phyloP scores from a whole-genome alignment of 2,797 vertebrate genomes.

The Synaphobranchus kaupii region DNA sequence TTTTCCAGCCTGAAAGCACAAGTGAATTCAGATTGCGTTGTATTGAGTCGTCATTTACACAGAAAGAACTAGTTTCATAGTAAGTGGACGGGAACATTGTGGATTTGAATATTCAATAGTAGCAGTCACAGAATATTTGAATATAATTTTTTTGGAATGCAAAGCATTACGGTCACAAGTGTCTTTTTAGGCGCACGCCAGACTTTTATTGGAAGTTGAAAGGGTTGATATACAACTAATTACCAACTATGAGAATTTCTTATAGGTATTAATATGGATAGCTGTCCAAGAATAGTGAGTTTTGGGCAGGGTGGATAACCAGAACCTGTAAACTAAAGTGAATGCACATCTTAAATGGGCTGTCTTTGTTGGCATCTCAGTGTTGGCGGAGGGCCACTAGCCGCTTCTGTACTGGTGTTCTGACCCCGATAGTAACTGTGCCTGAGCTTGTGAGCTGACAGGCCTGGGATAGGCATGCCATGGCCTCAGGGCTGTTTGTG shows the following conservation, averaged over 20 bases:
- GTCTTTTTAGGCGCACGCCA: neutral
- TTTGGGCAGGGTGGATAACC: neutral
- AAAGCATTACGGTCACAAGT: neutral
- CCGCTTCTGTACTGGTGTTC: constrained; percentile 50
- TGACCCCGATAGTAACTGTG: constrained; percentile 63
- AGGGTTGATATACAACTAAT: constrained; percentile 19
- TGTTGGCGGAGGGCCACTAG: constrained; percentile 47
- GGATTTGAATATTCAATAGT: neutral
- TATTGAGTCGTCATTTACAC: neutral
- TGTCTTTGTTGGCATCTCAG: constrained; percentile 12
- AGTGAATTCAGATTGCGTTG: neutral
- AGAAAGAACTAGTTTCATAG: neutral
- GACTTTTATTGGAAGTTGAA: neutral
- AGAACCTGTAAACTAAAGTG: constrained; percentile 6
- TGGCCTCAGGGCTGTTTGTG: constrained; percentile 65
- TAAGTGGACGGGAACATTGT: neutral
- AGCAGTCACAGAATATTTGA: neutral
- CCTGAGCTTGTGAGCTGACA: constrained; percentile 66
- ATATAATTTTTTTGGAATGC: neutral
- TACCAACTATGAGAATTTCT: constrained; percentile 20
- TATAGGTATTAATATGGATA: neutral
- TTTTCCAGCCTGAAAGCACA: neutral
- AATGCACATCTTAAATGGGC: constrained; percentile 7
- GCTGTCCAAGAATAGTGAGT: neutral
- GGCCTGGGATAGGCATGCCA: constrained; percentile 59